phyloP scores from a whole-genome alignment of 2,113 vertebrate species.

The Argyrosomus japonicus region DNA sequence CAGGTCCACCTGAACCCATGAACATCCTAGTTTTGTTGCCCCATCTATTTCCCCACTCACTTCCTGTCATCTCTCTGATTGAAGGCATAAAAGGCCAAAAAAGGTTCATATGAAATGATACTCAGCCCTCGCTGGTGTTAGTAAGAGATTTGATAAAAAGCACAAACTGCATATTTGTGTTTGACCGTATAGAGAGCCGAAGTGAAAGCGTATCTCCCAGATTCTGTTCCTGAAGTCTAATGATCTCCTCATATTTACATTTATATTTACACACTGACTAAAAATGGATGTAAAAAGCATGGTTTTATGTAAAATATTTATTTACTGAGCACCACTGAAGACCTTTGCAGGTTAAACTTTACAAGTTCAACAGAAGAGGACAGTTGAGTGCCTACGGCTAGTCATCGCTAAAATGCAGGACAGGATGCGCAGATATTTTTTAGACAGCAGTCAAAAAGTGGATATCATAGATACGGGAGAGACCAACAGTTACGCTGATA shows the following conservation, averaged over 20 bases:
- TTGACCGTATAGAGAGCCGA: slow-evolving; percentile 1
- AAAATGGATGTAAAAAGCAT: background rate
- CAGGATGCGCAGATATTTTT: background rate
- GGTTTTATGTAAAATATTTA: background rate
- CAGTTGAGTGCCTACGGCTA: background rate
- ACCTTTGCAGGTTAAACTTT: background rate
- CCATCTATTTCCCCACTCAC: background rate
- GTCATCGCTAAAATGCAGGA: background rate
- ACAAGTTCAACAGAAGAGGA: background rate
- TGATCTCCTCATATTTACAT: background rate
- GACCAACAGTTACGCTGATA: background rate
- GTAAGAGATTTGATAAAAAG: background rate
- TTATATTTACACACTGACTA: background rate
- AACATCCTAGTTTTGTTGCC: background rate
- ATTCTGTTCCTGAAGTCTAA: background rate
- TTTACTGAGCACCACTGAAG: background rate
- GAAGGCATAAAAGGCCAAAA: background rate
- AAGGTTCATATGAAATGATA: background rate
- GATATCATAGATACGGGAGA: background rate
- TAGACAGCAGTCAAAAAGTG: background rate
- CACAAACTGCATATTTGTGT: background rate
- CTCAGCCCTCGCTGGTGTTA: background rate
- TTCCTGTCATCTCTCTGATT: background rate
- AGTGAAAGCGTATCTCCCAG: background rate
- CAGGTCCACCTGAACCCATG: too few species aligned